These are phyloP conservation scores for Drosophila yakuba DNA, from an alignment of 1,140 invertebrate genomes.

Conservation along the genomic window DNA sequence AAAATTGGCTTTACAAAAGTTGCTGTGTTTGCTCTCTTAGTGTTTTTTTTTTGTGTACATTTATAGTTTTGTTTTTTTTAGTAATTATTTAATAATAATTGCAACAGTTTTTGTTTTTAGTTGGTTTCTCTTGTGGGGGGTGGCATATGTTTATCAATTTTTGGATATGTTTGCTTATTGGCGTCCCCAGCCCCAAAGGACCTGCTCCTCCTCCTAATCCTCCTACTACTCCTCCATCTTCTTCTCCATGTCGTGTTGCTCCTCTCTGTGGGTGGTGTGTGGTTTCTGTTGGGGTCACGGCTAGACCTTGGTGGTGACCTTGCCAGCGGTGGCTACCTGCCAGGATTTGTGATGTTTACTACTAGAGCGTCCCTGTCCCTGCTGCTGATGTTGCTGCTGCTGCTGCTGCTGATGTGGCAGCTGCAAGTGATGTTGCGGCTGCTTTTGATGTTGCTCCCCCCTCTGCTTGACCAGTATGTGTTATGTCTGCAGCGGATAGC, in stretches of 20 bases:
- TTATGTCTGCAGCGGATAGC: constrained; percentile 72
- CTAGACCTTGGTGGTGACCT: constrained; percentile 72
- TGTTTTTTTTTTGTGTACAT: constrained; percentile 36
- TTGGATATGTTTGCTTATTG: constrained; percentile 63
- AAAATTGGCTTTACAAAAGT: constrained; percentile 57
- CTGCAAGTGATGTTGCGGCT: constrained; percentile 13
- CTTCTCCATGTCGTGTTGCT: neutral
- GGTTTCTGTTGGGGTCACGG: constrained; percentile 13
- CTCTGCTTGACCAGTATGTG: constrained; percentile 51
- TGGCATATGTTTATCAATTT: constrained; percentile 26
- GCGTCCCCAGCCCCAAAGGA: constrained; percentile 28
- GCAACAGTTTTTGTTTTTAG: constrained; percentile 58
- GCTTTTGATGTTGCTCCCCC: constrained; percentile 16
- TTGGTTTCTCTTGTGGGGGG: constrained; percentile 16
- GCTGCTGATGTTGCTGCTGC: constrained; percentile 26
- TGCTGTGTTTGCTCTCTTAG: constrained; percentile 24
- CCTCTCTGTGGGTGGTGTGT: constrained; percentile 21
- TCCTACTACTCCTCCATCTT: neutral
- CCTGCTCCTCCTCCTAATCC: neutral
- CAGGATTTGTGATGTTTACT: constrained; percentile 75
- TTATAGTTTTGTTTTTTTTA: constrained; percentile 34
- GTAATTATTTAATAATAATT: constrained; percentile 74
- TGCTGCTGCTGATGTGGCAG: constrained; percentile 18
- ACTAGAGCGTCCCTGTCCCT: constrained; percentile 48
- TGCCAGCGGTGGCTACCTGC: constrained; percentile 48